Conservation (phyloP, 2,888 invertebrate species). For the Polydesmus complanatus region DNA sequence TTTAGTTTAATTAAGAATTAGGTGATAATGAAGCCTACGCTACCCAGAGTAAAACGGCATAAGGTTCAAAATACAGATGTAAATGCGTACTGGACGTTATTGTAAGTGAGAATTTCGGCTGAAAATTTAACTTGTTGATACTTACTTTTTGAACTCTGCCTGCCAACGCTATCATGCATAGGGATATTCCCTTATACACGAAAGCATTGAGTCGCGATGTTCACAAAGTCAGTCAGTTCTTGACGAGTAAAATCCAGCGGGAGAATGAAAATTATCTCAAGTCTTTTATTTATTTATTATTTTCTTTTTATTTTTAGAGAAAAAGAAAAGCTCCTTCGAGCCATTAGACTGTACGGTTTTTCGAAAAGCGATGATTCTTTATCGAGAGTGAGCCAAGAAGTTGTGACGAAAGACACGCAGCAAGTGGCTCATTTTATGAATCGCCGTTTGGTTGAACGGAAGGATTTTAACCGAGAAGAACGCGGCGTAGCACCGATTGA, state of each 20-base stretch:
- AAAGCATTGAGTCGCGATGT: too few species aligned
- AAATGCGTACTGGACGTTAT: not conserved
- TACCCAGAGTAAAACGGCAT: too few species aligned
- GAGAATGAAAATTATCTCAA: too few species aligned
- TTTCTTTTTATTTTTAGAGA: not conserved
- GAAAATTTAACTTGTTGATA: too few species aligned
- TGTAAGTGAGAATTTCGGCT: not conserved
- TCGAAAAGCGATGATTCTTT: not conserved
- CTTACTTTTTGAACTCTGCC: too few species aligned
- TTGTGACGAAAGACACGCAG: not conserved
- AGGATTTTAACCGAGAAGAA: not conserved
- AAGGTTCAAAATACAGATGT: not conserved
- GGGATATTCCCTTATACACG: too few species aligned
- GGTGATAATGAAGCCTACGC: too few species aligned
- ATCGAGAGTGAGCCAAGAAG: not conserved
- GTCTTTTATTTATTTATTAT: not conserved
- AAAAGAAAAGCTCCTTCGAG: not conserved
- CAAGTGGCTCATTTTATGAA: not conserved
- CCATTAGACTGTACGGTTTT: not conserved
- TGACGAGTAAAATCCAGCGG: too few species aligned
- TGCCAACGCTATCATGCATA: too few species aligned
- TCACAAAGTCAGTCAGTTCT: too few species aligned
- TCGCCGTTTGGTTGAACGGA: not conserved
- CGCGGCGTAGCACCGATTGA: not conserved
- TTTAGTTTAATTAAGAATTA: too few species aligned